Base-by-base conservation (phyloP, 1,140 invertebrate species). In the Dufourea novaeangliae region DNA sequence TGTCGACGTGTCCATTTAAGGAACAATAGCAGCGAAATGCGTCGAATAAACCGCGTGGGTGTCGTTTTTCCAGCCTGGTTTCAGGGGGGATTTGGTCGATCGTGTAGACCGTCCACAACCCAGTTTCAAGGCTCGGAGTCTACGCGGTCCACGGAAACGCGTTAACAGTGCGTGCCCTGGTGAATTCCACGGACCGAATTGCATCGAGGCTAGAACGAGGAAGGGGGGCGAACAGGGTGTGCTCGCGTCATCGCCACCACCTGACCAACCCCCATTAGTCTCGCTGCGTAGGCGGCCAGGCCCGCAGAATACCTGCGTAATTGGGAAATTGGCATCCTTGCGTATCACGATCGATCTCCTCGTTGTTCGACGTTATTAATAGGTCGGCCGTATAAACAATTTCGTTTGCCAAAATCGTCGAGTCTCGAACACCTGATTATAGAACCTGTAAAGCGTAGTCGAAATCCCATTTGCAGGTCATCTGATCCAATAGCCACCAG, bases 141-240 rank as follows among this genome's bases (percentile, higher is more conserved):
- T 25, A n/a, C n/a, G 37, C 54, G 41, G 61, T 71, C 59, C 27
- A 56, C 50, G 61, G 50, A 61, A 70, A 76, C 59, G 44, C 79
- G 22, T 22, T 22, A 44, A 29, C 25, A 62, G 68, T 57, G 52
- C 68, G 52, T 37, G 54, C 61, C n/a, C 32, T 46, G 52, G 54
- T 46, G 63, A 66, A 81, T 83, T 79, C 75, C 80, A 64, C 39
- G 20, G 37, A 44, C 41, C 64, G 75, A 73, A 82, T 83, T 82
- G 73, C 74, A 66, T 73, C 41, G 66, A 79, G 82, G 82, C 72
- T 63, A 75, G n/a, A n/a, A n/a, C n/a, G n/a, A n/a, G n/a, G n/a
- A n/a, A n/a, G 57, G 79, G 67, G 61, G 73, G 32, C 67, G 50
- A 0, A 14, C 41, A 44, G 54, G 57, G 63, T 32, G 34, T 70